Base-by-base conservation (phyloP, 2,113 vertebrate genomes). In the Muntiacus reevesi region DNA sequence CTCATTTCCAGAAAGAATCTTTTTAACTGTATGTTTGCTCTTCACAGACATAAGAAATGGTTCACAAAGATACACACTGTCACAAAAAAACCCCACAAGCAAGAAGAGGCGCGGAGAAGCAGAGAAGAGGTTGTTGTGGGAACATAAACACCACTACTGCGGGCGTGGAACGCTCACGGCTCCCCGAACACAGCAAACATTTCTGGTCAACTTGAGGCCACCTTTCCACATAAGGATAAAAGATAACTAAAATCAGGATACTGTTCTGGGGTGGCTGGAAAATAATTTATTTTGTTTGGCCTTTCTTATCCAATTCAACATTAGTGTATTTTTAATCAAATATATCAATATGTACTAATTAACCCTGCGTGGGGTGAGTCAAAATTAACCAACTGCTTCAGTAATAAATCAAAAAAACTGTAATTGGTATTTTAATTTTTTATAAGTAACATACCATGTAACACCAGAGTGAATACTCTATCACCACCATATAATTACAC, bases 391-490 rank as follows among this genome's bases (percentile, higher is more conserved):
- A 95, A 96, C 93, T 76, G 57, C 81, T 79, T 92, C 62, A 95
- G 94, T 89, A 90, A 96, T 94, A 94, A 98, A 97, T 97, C 95
- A 95, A 89, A 95, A 95, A 95, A 88, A 60, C 54, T 60, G 3
- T 96, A 97, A 98, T 87, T 96, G 95, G 90, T 91, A 94, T 96
- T 97, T 98, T 94, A 97, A 97, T 96, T 95, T 98, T 97, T 97
- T 92, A 93, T 93, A 97, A 89, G 96, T 92, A 88, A 84, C 97
- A 96, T 55, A 87, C 62, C 83, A 92, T 40, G 92, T 55, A 94
- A 90, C 92, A 95, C 54, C 6, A 43, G 94, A 57, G 81, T 54
- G 96, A 43, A 28, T 33, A 84, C 30, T 93, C 52, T 59, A 87
- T 88, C 87, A 88, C 85, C 97, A 89, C 95, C 95, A 85, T 40